Evolutionary conservation across 1,140 invertebrate species (phyloP), one percentile per base, ranked within the genome.

Genomic region (Meloidogyne hapla): DNA sequence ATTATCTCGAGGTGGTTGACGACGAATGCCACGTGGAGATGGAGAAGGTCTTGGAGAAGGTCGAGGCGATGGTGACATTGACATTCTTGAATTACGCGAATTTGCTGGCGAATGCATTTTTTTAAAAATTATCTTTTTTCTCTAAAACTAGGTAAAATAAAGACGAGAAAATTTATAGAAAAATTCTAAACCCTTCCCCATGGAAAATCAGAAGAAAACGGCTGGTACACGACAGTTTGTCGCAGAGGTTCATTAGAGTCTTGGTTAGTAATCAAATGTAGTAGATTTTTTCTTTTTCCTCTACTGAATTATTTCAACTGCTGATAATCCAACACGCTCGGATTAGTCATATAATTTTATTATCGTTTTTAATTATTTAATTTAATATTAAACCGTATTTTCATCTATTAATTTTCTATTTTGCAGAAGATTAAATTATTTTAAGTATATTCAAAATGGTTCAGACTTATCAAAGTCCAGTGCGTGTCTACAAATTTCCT

Each of bases 401-500:
- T 28, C 18, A 48, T 10, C 2, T 25, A 21, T 61, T 15, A 64
- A 1, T 72, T 72, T 72, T 72, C 18, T 15, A 69, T 21, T 10
- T 63, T 33, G 2, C 33, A 33, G 33, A 33, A 6, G 9, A 33
- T 33, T 33, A 12, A 33, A 28, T 15, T 26, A 45, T 28, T 40
- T 25, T 12, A 63, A 64, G 10, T 28, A 38, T 33, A 4, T 8
- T 18, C 5, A 89, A 78, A 66, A 98, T 98, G 95, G 95, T 97
- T 83, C 95, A 97, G 89, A 94, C 95, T 88, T 98, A 96, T 89
- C 93, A 94, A 87, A 94, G 93, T 76, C 94, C 94, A 79, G 93
- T 96, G 5, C 91, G 94, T 90, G 93, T 97, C 74, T 96, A 96
- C 90, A 96, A 96, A 89, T 92, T 94, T 88, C 93, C 94, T 40